phyloP scores from a whole-genome alignment of 2,888 invertebrate species.

The Antheraea yamamai region DNA sequence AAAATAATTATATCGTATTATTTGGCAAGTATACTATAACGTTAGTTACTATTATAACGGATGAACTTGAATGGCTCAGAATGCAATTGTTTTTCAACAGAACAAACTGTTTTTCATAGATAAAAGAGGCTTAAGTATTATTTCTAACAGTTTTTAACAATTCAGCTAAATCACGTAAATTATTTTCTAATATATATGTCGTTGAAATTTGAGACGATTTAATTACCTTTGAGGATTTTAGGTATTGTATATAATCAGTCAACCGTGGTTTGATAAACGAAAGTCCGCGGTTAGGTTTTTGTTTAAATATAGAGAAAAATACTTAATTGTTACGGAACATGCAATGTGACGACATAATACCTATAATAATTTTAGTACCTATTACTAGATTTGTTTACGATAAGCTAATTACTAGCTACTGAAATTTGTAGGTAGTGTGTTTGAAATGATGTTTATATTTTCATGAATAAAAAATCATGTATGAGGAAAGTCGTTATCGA shows the following conservation, averaged over 20 bases:
- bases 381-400: not conserved
- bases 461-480: not conserved
- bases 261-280: not conserved
- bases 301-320: slow-evolving; percentile 4
- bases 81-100: no score
- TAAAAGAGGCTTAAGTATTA: not conserved
- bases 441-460: not conserved
- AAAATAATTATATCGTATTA: no score
- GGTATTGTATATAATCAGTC: not conserved
- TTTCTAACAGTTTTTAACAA: not conserved
- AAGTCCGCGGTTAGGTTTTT: not conserved
- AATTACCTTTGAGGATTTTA: not conserved
- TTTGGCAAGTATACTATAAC: no score
- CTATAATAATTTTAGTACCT: slow-evolving; percentile 19
- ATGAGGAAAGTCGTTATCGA: not conserved
- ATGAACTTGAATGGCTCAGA: no score
- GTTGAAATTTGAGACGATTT: not conserved
- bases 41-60: no score
- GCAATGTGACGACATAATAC: slow-evolving; percentile 43
- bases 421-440: not conserved
- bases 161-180: not conserved
- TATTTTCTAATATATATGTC: not conserved
- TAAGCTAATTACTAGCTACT: not conserved
- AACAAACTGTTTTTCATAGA: no score
- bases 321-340: slow-evolving; percentile 21